Conservation (phyloP, 2,888 invertebrate species). For the Drosophila basisetae region DNA sequence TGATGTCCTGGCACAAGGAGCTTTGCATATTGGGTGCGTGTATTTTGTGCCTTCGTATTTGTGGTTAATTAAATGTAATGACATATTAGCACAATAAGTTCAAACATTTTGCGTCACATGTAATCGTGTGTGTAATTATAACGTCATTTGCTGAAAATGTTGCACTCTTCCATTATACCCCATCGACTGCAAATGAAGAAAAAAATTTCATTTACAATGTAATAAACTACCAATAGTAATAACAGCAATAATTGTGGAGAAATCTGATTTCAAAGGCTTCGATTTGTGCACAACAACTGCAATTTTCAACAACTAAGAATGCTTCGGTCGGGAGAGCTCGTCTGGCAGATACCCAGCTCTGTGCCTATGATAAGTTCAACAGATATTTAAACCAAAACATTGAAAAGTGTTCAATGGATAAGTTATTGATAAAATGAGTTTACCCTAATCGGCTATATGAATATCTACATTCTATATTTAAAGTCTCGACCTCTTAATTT, state of each 20-base stretch:
- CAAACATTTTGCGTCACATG: slow-evolving; percentile 33
- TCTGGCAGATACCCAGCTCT: neutral
- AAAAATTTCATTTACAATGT: slow-evolving; percentile 46
- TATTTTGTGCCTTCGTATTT: slow-evolving; percentile 38
- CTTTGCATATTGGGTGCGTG: slow-evolving; percentile 5
- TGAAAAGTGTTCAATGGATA: neutral
- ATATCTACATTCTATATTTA: neutral
- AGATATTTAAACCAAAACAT: neutral
- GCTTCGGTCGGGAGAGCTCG: neutral
- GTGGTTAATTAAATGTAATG: slow-evolving; percentile 79
- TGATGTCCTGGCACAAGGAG: slow-evolving; percentile 57
- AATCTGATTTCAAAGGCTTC: slow-evolving; percentile 27
- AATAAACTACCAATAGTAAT: slow-evolving; percentile 1
- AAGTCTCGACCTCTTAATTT: neutral
- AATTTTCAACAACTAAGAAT: neutral
- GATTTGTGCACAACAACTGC: slow-evolving; percentile 21
- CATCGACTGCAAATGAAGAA: slow-evolving; percentile 39
- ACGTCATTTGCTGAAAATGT: slow-evolving; percentile 24
- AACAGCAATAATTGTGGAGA: neutral
- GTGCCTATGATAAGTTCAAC: neutral
- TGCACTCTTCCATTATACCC: slow-evolving; percentile 11
- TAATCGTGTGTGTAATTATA: slow-evolving; percentile 22
- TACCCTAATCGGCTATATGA: neutral
- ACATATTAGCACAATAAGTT: slow-evolving; percentile 65
- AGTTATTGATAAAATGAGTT: neutral